Evolutionary conservation across 2,888 invertebrate species (phyloP).

Genomic region (Tryphoninae sp.): DNA sequence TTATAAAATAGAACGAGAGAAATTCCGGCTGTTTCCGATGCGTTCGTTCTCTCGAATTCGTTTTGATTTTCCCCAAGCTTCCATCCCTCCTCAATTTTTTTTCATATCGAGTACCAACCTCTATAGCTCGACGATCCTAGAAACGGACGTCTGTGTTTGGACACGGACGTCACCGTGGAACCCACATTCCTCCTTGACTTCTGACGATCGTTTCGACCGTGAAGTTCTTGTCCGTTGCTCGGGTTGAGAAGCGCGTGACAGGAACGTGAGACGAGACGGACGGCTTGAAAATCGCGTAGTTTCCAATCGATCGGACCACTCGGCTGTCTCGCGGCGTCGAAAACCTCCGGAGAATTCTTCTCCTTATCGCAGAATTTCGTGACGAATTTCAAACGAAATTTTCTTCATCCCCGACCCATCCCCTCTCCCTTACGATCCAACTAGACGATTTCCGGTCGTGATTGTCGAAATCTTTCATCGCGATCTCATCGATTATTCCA

Average conservation of each 20-base stretch:
- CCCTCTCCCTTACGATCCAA: slow-evolving; percentile 58
- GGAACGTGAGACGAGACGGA: neutral
- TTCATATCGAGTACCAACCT: neutral
- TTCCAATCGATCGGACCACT: slow-evolving; percentile 65
- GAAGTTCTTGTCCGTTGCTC: slow-evolving; percentile 7
- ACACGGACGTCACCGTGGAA: slow-evolving; percentile 24
- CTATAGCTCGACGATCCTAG: neutral
- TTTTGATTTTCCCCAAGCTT: slow-evolving; percentile 7
- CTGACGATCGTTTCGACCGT: slow-evolving; percentile 45
- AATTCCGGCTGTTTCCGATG: slow-evolving; percentile 31
- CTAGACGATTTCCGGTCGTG: slow-evolving; percentile 60
- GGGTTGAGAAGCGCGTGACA: neutral
- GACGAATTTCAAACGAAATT: slow-evolving; percentile 69
- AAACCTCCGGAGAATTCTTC: slow-evolving; percentile 48
- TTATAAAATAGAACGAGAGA: slow-evolving; percentile 26
- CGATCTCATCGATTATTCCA: slow-evolving; percentile 18
- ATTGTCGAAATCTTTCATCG: slow-evolving; percentile 61
- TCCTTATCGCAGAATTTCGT: slow-evolving; percentile 70
- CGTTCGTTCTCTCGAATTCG: neutral
- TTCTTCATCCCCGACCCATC: slow-evolving; percentile 63
- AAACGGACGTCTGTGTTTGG: slow-evolving; percentile 25
- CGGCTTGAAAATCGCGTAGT: slow-evolving; percentile 65
- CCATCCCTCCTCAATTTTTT: slow-evolving; percentile 17
- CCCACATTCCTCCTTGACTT: neutral
- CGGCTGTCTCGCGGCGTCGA: slow-evolving; percentile 21